phyloP scores from a whole-genome alignment of 2,113 vertebrate species.

The Brienomyrus brachyistius region DNA sequence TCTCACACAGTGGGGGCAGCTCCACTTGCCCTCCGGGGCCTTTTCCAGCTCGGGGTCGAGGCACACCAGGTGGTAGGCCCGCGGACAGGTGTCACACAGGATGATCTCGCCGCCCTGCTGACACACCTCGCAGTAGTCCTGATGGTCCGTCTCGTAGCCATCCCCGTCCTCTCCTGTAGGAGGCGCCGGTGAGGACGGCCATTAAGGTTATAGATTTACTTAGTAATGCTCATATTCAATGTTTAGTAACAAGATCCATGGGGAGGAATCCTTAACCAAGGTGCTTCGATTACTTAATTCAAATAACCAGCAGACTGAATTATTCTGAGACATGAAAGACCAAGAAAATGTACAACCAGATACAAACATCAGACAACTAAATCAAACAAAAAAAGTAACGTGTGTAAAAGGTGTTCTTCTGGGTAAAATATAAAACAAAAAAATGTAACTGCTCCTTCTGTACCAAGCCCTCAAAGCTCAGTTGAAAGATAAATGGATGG shows the following conservation, averaged over 20 bases:
- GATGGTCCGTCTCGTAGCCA: conserved; percentile 94
- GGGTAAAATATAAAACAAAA: not conserved
- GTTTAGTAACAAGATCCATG: not conserved
- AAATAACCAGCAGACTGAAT: not conserved
- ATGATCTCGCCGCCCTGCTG: conserved; percentile 98
- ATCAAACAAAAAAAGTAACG: not conserved
- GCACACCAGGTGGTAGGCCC: conserved; percentile 95
- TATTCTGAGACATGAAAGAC: not conserved
- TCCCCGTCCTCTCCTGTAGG: conserved; percentile 84
- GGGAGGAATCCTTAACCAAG: not conserved
- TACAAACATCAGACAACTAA: not conserved
- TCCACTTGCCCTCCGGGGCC: conserved; percentile 95
- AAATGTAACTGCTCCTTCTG: not conserved
- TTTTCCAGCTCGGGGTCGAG: conserved; percentile 95
- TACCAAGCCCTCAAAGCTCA: not conserved
- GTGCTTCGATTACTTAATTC: not conserved
- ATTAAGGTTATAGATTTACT: not conserved
- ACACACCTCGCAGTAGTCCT: conserved; percentile 98
- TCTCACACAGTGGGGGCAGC: conserved; percentile 96
- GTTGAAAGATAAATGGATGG: not conserved
- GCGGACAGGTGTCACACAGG: conserved; percentile 90
- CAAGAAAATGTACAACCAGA: not conserved
- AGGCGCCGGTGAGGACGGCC: conserved; percentile 17
- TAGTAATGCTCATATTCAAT: not conserved
- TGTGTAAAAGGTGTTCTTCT: not conserved